phyloP scores from a whole-genome alignment of 2,888 invertebrate species.

The Eilema sororculum region DNA sequence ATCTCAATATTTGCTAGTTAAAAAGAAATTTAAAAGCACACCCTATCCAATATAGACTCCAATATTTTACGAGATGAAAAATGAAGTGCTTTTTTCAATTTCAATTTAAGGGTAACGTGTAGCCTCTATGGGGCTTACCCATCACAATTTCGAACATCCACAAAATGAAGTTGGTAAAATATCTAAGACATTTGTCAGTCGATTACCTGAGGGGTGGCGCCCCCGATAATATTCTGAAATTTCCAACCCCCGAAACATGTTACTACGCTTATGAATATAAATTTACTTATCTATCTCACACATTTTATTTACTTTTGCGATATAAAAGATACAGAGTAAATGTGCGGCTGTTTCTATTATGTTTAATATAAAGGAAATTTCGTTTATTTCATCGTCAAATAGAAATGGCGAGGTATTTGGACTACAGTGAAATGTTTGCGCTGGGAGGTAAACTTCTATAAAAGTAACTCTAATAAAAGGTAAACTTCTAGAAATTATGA shows the following conservation, averaged over 20 bases:
- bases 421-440: neutral
- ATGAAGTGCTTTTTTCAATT: constrained; percentile 43
- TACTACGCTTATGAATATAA: constrained; percentile 81
- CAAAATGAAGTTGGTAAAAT: constrained; percentile 84
- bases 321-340: constrained; percentile 44
- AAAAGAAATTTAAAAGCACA: constrained; percentile 17
- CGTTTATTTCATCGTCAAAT: constrained; percentile 17
- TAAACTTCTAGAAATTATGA: neutral
- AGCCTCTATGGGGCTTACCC: constrained; percentile 48
- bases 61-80: constrained; percentile 23
- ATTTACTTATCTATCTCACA: constrained; percentile 68
- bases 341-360: constrained; percentile 22
- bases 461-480: no score
- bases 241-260: constrained; percentile 72
- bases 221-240: constrained; percentile 78
- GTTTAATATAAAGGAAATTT: constrained; percentile 23
- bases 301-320: constrained; percentile 58
- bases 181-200: constrained; percentile 86
- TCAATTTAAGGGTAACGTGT: constrained; percentile 41
- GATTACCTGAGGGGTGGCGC: constrained; percentile 81
- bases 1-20: neutral
- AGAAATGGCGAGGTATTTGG: constrained; percentile 8
- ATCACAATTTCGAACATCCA: constrained; percentile 62
- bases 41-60: constrained; percentile 18
- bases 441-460: neutral